Conservation (phyloP, 2,113 vertebrate species). For the Tupaia tana region DNA sequence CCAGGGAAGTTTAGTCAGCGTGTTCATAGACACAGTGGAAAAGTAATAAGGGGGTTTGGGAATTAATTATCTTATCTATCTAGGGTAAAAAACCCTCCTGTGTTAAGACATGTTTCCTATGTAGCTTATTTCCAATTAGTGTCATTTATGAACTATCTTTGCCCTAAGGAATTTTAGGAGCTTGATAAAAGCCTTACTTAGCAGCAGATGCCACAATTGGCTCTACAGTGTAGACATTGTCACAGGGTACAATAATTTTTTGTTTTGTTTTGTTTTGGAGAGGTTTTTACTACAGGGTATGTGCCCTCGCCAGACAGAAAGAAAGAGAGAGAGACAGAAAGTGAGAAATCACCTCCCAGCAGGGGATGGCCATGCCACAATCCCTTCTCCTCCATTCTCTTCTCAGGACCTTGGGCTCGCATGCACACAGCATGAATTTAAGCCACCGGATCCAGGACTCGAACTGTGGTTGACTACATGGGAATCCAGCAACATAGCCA, state of each 20-base stretch:
- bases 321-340: too few relatives aligned
- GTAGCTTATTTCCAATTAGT: not conserved
- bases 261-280: too few relatives aligned
- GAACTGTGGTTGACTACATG: too few relatives aligned
- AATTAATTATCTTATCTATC: not conserved
- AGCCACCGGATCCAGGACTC: too few relatives aligned
- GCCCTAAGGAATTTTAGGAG: constrained; percentile 4
- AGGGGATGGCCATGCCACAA: too few relatives aligned
- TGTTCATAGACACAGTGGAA: not conserved
- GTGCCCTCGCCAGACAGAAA: too few relatives aligned
- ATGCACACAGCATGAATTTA: too few relatives aligned
- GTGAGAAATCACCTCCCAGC: too few relatives aligned
- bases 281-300: too few relatives aligned
- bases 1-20: not conserved
- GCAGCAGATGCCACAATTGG: not conserved
- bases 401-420: too few relatives aligned
- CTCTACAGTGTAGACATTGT: not conserved
- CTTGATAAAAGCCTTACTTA: not conserved
- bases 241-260: not conserved
- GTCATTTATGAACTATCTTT: constrained; percentile 18
- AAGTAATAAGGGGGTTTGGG: not conserved
- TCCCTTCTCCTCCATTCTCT: too few relatives aligned
- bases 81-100: not conserved
- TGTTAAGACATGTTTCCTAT: not conserved
- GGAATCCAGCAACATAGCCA: too few relatives aligned